phyloP scores from a whole-genome alignment of 2,113 vertebrate genomes.

The Pachycephala philippinensis region DNA sequence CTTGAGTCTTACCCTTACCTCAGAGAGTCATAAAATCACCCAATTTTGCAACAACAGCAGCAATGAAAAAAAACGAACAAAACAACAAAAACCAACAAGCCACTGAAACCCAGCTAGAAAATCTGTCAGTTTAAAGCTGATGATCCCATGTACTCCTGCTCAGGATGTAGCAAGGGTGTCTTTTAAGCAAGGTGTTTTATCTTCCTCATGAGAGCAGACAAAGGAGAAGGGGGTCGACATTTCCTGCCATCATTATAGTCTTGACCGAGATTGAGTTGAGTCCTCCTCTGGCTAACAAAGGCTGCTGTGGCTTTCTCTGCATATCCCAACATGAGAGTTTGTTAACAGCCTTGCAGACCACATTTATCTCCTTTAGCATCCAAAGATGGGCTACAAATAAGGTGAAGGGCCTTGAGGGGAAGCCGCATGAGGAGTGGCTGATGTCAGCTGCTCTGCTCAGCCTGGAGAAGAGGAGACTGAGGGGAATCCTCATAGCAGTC shows the following conservation, averaged over 20 bases:
- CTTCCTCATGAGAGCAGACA: neutral
- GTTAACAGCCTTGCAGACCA: neutral
- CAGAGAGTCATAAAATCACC: neutral
- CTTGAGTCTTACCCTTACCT: neutral
- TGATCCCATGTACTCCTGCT: fast-evolving
- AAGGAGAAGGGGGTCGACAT: neutral
- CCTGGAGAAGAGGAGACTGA: neutral
- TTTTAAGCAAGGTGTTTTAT: neutral
- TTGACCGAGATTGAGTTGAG: neutral
- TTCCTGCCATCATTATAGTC: neutral
- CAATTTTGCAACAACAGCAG: neutral
- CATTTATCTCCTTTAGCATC: neutral
- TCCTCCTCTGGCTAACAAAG: neutral
- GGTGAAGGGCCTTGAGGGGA: neutral
- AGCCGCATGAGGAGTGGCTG: fast-evolving
- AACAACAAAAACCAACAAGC: neutral
- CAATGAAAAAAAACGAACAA: neutral
- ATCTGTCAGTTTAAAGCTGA: neutral
- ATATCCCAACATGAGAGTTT: neutral
- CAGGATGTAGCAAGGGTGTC: neutral
- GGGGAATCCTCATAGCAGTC: neutral
- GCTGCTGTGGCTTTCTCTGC: neutral
- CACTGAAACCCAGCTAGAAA: neutral
- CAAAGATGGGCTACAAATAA: neutral
- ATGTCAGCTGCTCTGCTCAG: neutral